A percentile compares a stretch with the other conserved stretches of the same genome.
Conservation (phyloP, 2,888 invertebrate genomes). For the Aromia moschata region DNA sequence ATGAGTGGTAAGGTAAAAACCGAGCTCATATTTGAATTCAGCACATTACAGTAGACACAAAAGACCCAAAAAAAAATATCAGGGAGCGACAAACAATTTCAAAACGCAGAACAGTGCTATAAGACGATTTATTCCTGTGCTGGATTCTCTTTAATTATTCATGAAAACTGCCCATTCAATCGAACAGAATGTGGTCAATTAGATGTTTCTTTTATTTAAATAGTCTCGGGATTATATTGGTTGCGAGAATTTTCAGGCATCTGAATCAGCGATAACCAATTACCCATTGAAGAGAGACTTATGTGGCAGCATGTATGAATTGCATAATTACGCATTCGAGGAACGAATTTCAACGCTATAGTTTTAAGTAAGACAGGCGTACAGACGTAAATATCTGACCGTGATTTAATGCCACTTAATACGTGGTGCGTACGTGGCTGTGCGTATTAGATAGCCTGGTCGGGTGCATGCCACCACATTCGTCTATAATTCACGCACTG, state of each 20-base stretch:
- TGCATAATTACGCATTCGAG: slow-evolving; percentile 57
- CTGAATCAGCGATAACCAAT: slow-evolving; percentile 43
- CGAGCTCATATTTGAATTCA: too few species aligned
- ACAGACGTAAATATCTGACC: slow-evolving; percentile 51
- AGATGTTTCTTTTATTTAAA: slow-evolving; percentile 11
- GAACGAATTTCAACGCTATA: slow-evolving; percentile 54
- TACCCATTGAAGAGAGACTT: slow-evolving; percentile 56
- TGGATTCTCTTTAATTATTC: slow-evolving; percentile 5
- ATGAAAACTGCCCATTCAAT: slow-evolving; percentile 5
- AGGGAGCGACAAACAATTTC: too few species aligned
- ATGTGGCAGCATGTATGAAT: slow-evolving; percentile 56
- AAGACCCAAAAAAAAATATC: too few species aligned
- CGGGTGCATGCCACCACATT: slow-evolving; percentile 2
- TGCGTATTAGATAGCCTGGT: slow-evolving; percentile 29
- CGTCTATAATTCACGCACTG: slow-evolving; percentile 11
- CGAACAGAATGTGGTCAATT: slow-evolving; percentile 13
- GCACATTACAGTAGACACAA: too few species aligned
- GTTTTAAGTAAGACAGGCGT: slow-evolving; percentile 51
- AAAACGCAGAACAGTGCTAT: too few species aligned
- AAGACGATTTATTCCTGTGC: slow-evolving; percentile 5
- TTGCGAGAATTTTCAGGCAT: slow-evolving; percentile 18
- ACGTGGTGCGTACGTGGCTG: slow-evolving; percentile 42
- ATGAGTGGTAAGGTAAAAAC: too few species aligned
- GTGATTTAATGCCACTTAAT: slow-evolving; percentile 50
- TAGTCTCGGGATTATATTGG: slow-evolving; percentile 9